These are phyloP conservation scores for Kobus ellipsiprymnus DNA, from an alignment of 2,113 vertebrate genomes.

Conservation along the genomic window DNA sequence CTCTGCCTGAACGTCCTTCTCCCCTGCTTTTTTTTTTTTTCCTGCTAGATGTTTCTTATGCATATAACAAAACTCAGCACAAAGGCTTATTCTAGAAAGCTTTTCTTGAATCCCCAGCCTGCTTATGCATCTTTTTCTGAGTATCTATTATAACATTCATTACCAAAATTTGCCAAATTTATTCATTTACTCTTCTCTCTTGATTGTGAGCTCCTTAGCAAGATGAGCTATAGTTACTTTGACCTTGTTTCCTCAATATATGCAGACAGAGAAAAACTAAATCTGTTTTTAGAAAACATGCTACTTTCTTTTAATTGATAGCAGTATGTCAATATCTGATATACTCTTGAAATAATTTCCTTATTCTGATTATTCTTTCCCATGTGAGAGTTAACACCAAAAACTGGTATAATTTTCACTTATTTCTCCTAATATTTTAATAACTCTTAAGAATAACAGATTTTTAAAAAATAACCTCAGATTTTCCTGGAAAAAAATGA, in stretches of 20 bases:
- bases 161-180: not conserved
- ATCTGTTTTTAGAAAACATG: not conserved
- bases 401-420: not conserved
- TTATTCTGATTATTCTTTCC: conserved; percentile 14
- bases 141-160: not conserved
- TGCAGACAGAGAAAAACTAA: not conserved
- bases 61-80: not conserved
- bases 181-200: not conserved
- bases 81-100: not conserved
- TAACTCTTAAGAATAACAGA: not conserved
- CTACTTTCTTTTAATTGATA: not conserved
- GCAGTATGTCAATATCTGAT: not conserved
- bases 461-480: not conserved
- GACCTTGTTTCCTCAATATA: not conserved
- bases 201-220: not conserved
- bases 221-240: not conserved
- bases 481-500: not conserved
- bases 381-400: not conserved
- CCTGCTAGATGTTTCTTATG: not conserved
- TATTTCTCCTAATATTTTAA: not conserved
- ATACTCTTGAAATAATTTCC: not conserved
- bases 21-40: not conserved
- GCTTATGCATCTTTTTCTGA: not conserved
- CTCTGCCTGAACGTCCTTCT: not conserved
- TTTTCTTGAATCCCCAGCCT: not conserved